These are phyloP conservation scores for Eremobia ochroleuca DNA, from an alignment of 2,888 invertebrate species.

Conservation along the genomic window DNA sequence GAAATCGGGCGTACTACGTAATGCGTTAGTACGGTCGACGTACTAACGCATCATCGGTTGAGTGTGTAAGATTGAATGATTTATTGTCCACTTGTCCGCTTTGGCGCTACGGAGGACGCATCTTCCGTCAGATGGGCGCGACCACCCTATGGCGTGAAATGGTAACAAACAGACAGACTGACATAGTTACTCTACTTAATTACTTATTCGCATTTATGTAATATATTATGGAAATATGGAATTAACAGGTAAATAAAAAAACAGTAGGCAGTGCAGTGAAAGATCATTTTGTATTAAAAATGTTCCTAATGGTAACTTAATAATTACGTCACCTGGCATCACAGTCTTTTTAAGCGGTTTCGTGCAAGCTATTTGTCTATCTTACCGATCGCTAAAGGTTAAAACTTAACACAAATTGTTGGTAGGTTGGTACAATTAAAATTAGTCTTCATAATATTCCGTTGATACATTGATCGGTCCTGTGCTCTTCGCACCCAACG, in stretches of 20 bases:
- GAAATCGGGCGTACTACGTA: too few relatives aligned
- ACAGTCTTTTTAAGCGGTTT: neutral
- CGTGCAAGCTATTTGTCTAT: neutral
- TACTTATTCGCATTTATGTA: neutral
- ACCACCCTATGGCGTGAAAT: neutral
- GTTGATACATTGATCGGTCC: neutral
- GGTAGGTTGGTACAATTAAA: neutral
- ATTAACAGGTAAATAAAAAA: slow-evolving; percentile 4
- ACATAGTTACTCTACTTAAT: neutral
- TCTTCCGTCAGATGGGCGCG: neutral
- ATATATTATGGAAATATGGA: neutral
- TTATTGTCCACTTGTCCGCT: too few relatives aligned
- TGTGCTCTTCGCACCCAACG: neutral
- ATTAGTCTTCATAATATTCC: neutral
- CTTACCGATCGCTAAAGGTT: neutral
- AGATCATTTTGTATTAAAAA: slow-evolving; percentile 4
- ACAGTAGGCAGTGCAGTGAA: neutral
- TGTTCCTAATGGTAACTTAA: neutral
- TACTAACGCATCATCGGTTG: too few relatives aligned
- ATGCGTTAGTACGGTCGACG: too few relatives aligned
- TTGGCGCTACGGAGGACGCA: neutral
- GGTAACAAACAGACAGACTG: neutral
- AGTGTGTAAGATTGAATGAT: too few relatives aligned
- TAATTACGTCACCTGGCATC: neutral
- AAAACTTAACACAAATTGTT: neutral